A percentile compares a stretch with the other conserved stretches of the same genome.
These are phyloP conservation scores for Melanotaenia nigrans DNA, from an alignment of 2,797 vertebrate genomes.

Conservation along the genomic window DNA sequence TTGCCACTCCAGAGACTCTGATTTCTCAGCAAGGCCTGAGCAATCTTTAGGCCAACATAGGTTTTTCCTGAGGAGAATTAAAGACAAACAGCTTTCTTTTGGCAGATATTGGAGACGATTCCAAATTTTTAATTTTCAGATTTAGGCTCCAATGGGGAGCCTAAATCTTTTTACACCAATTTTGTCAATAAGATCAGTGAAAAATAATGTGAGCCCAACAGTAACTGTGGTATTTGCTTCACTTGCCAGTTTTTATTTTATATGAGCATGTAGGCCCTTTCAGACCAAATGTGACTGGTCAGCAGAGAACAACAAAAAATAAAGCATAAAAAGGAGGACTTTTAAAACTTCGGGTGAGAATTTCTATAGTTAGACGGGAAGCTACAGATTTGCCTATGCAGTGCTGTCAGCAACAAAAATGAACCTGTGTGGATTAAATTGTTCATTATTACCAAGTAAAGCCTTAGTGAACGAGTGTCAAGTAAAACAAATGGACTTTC, in stretches of 20 bases:
- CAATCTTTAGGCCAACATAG: conserved; percentile 92
- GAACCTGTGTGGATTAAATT: neutral
- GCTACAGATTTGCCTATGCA: neutral
- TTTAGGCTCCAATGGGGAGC: neutral
- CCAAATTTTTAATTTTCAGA: neutral
- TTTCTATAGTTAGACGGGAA: neutral
- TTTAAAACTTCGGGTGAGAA: neutral
- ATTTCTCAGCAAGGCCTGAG: conserved; percentile 88
- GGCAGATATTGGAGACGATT: neutral
- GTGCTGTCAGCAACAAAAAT: neutral
- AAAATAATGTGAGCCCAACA: neutral
- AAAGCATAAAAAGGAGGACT: neutral
- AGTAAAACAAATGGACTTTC: neutral
- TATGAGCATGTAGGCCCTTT: neutral
- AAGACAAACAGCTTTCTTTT: neutral
- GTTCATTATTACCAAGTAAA: neutral
- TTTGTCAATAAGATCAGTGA: neutral
- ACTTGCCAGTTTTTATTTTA: neutral
- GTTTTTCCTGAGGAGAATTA: conserved; percentile 88
- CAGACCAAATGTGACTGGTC: neutral
- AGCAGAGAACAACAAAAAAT: neutral
- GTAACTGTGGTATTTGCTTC: neutral
- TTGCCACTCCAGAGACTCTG: conserved; percentile 70
- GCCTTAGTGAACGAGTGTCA: neutral
- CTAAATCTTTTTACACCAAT: neutral